Evolutionary conservation across 2,888 invertebrate genomes (phyloP).

Genomic region (Malachius bipustulatus): DNA sequence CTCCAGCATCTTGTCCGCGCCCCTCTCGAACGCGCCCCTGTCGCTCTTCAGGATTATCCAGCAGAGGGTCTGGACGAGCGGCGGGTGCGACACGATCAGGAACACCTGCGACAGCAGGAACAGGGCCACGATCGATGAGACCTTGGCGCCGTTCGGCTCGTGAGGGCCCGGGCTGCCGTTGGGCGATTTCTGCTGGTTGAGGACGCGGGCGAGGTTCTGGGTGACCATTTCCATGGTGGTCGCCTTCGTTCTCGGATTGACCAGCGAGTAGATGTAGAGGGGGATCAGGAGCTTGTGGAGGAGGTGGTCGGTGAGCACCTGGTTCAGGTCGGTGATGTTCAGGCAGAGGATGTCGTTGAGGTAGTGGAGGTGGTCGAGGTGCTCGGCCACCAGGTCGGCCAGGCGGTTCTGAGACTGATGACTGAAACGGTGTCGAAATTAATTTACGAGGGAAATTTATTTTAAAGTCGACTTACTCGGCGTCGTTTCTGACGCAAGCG

Average conservation of each 20-base stretch:
- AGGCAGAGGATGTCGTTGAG: constrained; percentile 91
- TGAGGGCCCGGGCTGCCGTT: constrained; percentile 30
- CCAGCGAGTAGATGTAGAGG: constrained; percentile 81
- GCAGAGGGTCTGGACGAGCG: constrained; percentile 80
- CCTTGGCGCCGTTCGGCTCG: constrained; percentile 35
- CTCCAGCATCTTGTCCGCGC: constrained; percentile 33
- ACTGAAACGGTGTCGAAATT: constrained; percentile 42
- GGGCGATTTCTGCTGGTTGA: constrained; percentile 46
- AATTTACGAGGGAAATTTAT: constrained; percentile 3
- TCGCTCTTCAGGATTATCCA: constrained; percentile 84
- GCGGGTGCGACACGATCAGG: constrained; percentile 81
- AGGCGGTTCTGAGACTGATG: constrained; percentile 84
- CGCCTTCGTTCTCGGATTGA: constrained; percentile 38
- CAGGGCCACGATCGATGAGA: constrained; percentile 81
- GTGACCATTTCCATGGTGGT: constrained; percentile 47
- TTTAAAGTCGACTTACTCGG: constrained; percentile 64
- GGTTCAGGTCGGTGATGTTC: constrained; percentile 84
- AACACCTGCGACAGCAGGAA: constrained; percentile 92
- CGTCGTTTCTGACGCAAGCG: constrained; percentile 86
- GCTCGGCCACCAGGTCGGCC: constrained; percentile 91
- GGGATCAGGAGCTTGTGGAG: constrained; percentile 87
- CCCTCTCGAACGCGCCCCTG: constrained; percentile 32
- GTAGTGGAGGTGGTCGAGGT: constrained; percentile 94
- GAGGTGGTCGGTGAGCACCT: constrained; percentile 87
- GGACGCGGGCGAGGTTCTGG: constrained; percentile 50